Percentiles rank a stretch among this genome's conserved stretches.
These are phyloP conservation scores for Empidonax traillii DNA, from an alignment of 2,113 vertebrate genomes.

Conservation along the genomic window DNA sequence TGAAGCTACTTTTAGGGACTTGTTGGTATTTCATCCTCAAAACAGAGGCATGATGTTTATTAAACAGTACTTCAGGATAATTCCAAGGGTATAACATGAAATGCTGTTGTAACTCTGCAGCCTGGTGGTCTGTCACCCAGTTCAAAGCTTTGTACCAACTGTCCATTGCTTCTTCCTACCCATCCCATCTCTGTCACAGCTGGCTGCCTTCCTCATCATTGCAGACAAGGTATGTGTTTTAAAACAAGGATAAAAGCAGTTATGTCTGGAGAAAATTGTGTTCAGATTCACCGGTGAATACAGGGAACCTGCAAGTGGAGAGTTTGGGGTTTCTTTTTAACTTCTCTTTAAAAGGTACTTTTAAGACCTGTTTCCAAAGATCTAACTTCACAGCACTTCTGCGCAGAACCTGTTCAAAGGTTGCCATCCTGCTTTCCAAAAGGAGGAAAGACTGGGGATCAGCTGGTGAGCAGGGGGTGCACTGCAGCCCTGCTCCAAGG, in stretches of 20 bases:
- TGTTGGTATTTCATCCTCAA: background rate
- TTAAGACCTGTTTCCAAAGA: background rate
- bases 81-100: background rate
- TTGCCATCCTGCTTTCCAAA: rapidly evolving
- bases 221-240: background rate
- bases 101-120: background rate
- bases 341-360: background rate
- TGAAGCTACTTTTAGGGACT: background rate
- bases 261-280: background rate
- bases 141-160: background rate
- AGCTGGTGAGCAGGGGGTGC: background rate
- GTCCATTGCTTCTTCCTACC: background rate
- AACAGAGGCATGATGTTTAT: background rate
- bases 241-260: background rate
- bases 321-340: background rate
- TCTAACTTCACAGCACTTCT: background rate
- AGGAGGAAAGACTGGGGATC: rapidly evolving
- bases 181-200: background rate
- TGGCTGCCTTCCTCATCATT: background rate
- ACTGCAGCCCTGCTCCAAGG: background rate
- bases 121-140: background rate
- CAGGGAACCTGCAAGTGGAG: background rate
- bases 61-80: background rate
- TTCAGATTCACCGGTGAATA: background rate
- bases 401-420: background rate